Evolutionary conservation across 2,888 invertebrate genomes (phyloP).

Genomic region (Caenorhabditis sulstoni): DNA sequence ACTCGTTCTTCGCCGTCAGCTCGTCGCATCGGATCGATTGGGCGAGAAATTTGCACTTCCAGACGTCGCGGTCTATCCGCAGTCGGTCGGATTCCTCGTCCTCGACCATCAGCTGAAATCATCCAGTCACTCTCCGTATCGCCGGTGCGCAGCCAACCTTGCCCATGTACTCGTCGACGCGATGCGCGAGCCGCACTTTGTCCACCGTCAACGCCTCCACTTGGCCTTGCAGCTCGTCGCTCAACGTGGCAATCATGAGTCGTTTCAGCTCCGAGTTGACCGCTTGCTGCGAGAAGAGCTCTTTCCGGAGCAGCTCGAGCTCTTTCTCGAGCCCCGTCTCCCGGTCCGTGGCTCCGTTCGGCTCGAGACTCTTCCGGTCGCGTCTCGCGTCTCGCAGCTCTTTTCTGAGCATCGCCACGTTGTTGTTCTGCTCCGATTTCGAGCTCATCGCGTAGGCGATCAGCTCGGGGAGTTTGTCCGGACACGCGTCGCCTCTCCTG

Average conservation of each 20-base stretch:
- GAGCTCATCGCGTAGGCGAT: constrained; percentile 54
- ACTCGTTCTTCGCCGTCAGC: constrained; percentile 57
- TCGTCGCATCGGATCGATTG: constrained; percentile 71
- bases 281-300: constrained; percentile 81
- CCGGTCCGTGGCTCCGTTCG: background rate
- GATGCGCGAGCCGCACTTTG: constrained; percentile 90
- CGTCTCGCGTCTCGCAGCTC: constrained; percentile 39
- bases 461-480: constrained; percentile 55
- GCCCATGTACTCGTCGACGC: constrained; percentile 90
- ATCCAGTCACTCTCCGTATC: background rate
- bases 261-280: constrained; percentile 94
- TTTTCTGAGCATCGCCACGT: constrained; percentile 9
- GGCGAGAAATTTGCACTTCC: constrained; percentile 96
- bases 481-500: constrained; percentile 40
- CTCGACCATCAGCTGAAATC: constrained; percentile 81
- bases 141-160: constrained; percentile 83
- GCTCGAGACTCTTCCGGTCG: constrained; percentile 37
- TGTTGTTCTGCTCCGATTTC: constrained; percentile 40
- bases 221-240: constrained; percentile 91
- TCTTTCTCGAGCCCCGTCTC: constrained; percentile 49
- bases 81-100: constrained; percentile 95
- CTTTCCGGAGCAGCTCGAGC: constrained; percentile 37
- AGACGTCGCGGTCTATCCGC: constrained; percentile 94
- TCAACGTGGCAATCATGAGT: constrained; percentile 93
- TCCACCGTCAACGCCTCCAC: constrained; percentile 94